Evolutionary conservation across 2,113 vertebrate species (phyloP).

Genomic region (Scytalopus superciliaris): DNA sequence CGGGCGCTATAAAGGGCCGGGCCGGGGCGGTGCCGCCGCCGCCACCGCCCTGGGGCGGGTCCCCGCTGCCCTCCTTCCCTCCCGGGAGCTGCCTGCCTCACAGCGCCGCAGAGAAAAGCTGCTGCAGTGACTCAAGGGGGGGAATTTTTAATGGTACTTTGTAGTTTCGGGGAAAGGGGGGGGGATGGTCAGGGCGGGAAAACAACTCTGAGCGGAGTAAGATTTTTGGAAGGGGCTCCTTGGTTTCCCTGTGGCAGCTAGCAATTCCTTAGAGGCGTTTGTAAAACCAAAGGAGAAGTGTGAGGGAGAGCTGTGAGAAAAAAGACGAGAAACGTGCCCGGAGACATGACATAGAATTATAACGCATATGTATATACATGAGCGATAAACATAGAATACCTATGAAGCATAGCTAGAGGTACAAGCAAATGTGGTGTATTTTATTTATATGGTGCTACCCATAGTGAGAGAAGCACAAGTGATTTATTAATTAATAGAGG

Average conservation of each 20-base stretch:
- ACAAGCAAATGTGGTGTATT: fast-evolving
- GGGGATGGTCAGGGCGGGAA: not conserved
- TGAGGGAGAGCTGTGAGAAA: not conserved
- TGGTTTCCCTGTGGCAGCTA: fast-evolving
- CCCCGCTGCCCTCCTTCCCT: not conserved
- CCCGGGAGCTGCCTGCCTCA: fast-evolving
- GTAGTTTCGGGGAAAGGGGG: not conserved
- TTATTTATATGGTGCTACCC: not conserved
- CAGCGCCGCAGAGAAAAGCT: fast-evolving
- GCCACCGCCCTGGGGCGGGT: not conserved
- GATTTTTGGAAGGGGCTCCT: no score
- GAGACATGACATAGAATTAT: not conserved
- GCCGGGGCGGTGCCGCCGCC: not conserved
- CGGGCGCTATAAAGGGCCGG: not conserved
- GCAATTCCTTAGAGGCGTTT: not conserved
- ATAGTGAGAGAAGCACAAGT: not conserved
- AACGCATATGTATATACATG: not conserved
- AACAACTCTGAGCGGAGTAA: fast-evolving
- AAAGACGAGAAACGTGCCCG: not conserved
- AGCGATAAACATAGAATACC: not conserved
- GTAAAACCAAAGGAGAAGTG: not conserved
- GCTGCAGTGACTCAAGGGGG: not conserved
- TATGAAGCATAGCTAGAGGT: not conserved
- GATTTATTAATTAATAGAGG: not conserved
- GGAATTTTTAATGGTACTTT: not conserved